These are phyloP conservation scores for Agrypnia vestita DNA, from an alignment of 1,140 invertebrate genomes.

Conservation along the genomic window DNA sequence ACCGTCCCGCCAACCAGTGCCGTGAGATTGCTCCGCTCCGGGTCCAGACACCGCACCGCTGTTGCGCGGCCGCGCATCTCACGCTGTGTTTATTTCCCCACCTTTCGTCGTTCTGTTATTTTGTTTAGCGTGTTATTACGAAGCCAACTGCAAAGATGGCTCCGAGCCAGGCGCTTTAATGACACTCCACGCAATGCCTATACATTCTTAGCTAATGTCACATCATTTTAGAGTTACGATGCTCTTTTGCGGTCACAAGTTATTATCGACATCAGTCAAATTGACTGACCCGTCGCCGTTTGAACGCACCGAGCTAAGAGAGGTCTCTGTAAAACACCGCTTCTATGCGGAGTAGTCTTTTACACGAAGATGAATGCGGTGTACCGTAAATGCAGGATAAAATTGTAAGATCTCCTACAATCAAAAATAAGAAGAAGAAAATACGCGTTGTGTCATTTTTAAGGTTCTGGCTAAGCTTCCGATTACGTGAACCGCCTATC, in stretches of 20 bases:
- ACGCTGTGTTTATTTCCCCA: constrained; percentile 12
- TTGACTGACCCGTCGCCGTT: constrained; percentile 2
- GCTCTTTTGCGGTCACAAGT: neutral
- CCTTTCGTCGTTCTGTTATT: neutral
- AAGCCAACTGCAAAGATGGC: constrained; percentile 7
- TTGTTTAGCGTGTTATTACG: constrained; percentile 1
- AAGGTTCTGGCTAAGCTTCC: no score
- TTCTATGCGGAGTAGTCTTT: no score
- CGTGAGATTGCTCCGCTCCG: neutral
- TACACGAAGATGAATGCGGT: no score
- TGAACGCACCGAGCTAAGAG: constrained; percentile 1
- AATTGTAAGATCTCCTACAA: no score
- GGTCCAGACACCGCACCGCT: neutral
- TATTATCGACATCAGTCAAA: constrained; percentile 23
- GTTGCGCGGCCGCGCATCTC: neutral
- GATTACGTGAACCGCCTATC: no score
- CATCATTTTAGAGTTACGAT: constrained; percentile 24
- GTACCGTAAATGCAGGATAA: no score
- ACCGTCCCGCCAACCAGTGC: neutral
- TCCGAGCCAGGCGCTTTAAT: constrained; percentile 21
- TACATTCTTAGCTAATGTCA: constrained; percentile 12
- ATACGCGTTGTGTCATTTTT: no score
- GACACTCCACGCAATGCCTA: constrained; percentile 9
- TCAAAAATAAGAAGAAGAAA: no score
- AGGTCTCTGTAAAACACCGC: neutral